phyloP scores from a whole-genome alignment of 92 coral and sea anemone genomes.

The Epizoanthus rinbou region DNA sequence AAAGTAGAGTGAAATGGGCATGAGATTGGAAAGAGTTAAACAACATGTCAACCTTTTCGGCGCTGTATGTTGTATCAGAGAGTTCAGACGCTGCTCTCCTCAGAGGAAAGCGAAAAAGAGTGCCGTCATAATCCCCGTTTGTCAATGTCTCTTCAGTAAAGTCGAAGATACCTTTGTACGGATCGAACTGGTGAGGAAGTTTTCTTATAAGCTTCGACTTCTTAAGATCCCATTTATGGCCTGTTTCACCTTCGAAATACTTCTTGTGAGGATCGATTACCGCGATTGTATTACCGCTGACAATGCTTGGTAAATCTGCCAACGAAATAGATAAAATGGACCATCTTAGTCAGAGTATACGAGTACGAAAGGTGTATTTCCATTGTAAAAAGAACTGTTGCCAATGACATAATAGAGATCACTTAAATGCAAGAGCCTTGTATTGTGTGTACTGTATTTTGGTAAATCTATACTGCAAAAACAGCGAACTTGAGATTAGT shows the following conservation, averaged over 20 bases:
- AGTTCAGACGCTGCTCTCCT: slow-evolving; percentile 61
- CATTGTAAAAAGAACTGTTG: too few species aligned
- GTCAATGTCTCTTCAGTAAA: not conserved
- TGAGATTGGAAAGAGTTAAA: slow-evolving; percentile 61
- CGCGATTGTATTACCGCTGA: slow-evolving; percentile 54
- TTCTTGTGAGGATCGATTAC: slow-evolving; percentile 59
- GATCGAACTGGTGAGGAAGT: slow-evolving; percentile 59
- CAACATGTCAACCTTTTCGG: slow-evolving; percentile 55
- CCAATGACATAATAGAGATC: too few species aligned
- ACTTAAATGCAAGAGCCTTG: too few species aligned
- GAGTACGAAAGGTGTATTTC: too few species aligned
- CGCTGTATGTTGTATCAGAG: slow-evolving; percentile 64
- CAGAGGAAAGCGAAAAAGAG: slow-evolving; percentile 88
- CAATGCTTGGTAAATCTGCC: slow-evolving; percentile 65
- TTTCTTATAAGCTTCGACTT: slow-evolving; percentile 22
- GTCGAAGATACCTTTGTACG: slow-evolving; percentile 60
- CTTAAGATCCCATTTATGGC: slow-evolving; percentile 44
- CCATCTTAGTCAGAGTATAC: too few species aligned
- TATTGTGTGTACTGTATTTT: too few species aligned
- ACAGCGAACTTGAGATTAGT: too few species aligned
- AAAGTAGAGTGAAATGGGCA: slow-evolving; percentile 65
- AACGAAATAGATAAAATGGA: not conserved
- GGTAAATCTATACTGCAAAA: too few species aligned
- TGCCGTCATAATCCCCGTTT: slow-evolving; percentile 60
- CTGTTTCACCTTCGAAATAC: slow-evolving; percentile 47